Base-by-base conservation (phyloP, 1,140 invertebrate genomes). In the Meloidogyne hapla region DNA sequence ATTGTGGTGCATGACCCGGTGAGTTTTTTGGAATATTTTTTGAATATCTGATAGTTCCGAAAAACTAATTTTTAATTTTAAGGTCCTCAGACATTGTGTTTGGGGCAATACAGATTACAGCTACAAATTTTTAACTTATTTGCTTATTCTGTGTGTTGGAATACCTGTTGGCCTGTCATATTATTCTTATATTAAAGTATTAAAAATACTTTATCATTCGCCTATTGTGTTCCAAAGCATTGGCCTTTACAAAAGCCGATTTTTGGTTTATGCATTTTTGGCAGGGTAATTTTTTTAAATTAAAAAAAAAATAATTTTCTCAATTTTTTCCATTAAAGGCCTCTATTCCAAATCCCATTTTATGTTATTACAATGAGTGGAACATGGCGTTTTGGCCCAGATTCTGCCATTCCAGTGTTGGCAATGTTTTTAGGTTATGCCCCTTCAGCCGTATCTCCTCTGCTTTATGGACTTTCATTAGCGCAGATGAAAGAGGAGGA, bases 401-500 rank as follows among this genome's bases (percentile, higher is more conserved):
- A 68, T 21, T 74, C 78, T 1, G 12, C 80, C n/a, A 28, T 82
- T 42, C 85, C 85, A 25, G 75, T 83, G 8, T 48, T 81, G 21
- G 78, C 56, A 76, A 85, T 81, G 77, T 84, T 83, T 74, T 33
- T 85, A 12, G 85, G 80, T 33, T 86, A 85, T 74, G 68, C 76
- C 4, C 85, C 80, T 13, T 79, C 75, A 23, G 68, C 87, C n/a
- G 45, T 87, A 13, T 82, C 84, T 12, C 86, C 86, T 4, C 3
- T 85, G 8, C 69, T 87, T 9, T 86, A 86, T 63, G 86, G 83
- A 25, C 69, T 85, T 21, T 83, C 80, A 18, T 69, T 86, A 13
- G 79, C 87, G 33, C 82, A 87, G 18, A 87, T 86, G 70, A 86
- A 86, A 61, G 85, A 86, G 68, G 85, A 86, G 61, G 85, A 86